phyloP scores from a whole-genome alignment of 2,888 invertebrate species.

The Drosophila anomalata region DNA sequence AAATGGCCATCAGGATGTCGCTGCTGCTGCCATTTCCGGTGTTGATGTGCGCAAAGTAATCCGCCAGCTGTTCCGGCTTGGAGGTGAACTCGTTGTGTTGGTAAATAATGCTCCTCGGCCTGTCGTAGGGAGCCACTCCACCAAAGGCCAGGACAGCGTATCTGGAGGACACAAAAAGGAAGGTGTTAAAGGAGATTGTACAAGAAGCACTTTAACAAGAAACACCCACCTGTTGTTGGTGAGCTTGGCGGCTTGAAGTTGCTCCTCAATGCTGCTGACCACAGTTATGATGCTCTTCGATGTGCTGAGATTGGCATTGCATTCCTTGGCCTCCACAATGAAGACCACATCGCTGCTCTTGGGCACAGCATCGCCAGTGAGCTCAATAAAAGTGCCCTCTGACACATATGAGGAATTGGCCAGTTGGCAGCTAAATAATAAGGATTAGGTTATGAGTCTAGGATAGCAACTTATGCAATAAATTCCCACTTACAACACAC shows the following conservation, averaged over 20 bases:
- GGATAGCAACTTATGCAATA: too few relatives aligned
- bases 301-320: conserved; percentile 89
- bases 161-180: conserved; percentile 82
- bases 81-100: conserved; percentile 88
- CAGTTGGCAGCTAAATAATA: conserved; percentile 87
- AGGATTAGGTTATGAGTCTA: too few relatives aligned
- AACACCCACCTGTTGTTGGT: conserved; percentile 87
- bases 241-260: conserved; percentile 87
- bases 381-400: conserved; percentile 90
- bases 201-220: too few relatives aligned
- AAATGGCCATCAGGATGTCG: conserved; percentile 91
- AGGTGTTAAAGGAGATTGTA: background rate
- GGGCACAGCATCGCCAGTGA: conserved; percentile 86
- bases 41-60: conserved; percentile 89
- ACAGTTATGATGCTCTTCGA: conserved; percentile 89
- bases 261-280: conserved; percentile 88
- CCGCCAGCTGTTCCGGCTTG: conserved; percentile 86
- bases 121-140: conserved; percentile 89
- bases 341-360: conserved; percentile 93
- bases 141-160: conserved; percentile 94
- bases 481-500: conserved; percentile 88
- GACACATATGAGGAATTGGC: conserved; percentile 88
- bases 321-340: conserved; percentile 93
- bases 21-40: conserved; percentile 84
- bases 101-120: conserved; percentile 89